phyloP scores from a whole-genome alignment of 2,888 invertebrate genomes.

The Ryuthela nishihirai region DNA sequence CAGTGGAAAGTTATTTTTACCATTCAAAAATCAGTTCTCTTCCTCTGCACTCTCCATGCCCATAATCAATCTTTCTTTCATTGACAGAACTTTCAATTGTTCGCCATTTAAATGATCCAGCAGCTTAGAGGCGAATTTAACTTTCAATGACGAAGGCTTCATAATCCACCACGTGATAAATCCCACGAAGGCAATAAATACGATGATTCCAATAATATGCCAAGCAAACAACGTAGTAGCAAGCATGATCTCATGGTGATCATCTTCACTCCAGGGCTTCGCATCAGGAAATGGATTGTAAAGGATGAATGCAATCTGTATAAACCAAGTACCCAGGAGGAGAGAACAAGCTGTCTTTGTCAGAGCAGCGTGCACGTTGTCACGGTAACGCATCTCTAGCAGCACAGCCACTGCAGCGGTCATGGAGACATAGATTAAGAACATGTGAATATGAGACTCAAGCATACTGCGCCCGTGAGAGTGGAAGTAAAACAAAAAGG shows the following conservation, averaged over 20 bases:
- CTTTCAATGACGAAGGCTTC: no score
- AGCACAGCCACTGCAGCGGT: slow-evolving; percentile 47
- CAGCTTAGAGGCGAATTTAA: no score
- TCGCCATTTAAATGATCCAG: no score
- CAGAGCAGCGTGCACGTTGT: slow-evolving; percentile 49
- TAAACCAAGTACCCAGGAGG: slow-evolving; percentile 57
- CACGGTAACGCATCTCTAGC: slow-evolving; percentile 50
- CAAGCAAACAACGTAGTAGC: slow-evolving; percentile 49
- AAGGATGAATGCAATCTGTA: slow-evolving; percentile 55
- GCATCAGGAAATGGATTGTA: slow-evolving; percentile 51
- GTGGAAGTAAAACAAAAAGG: slow-evolving; percentile 54
- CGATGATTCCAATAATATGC: slow-evolving; percentile 42
- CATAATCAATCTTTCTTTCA: no score
- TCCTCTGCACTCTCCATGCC: no score
- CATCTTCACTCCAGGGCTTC: slow-evolving; percentile 45
- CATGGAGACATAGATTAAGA: slow-evolving; percentile 52
- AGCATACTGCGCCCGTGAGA: slow-evolving; percentile 51
- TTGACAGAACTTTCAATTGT: no score
- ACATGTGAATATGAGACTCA: slow-evolving; percentile 50
- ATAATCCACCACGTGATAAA: background rate
- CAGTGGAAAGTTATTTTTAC: no score
- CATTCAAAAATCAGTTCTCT: no score
- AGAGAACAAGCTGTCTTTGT: slow-evolving; percentile 50
- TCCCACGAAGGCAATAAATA: background rate
- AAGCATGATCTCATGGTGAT: slow-evolving; percentile 48